Evolutionary conservation across 2,888 invertebrate species (phyloP), one percentile per base, ranked within the genome.

Genomic region (Acrocera orbiculus): DNA sequence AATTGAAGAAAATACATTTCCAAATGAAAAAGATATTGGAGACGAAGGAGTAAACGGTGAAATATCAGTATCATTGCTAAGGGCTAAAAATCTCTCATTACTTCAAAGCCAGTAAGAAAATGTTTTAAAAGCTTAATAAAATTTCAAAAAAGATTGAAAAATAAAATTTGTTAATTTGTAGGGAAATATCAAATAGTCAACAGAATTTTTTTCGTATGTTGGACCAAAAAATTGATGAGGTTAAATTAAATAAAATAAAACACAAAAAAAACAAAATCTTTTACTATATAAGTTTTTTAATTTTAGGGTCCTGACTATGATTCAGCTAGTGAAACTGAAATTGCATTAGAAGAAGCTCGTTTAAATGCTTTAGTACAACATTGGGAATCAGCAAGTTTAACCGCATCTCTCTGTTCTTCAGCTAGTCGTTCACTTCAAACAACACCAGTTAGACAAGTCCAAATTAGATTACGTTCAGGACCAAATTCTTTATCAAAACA

Each of bases 131-230:
- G n/a, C n/a, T n/a, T n/a, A n/a, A n/a, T n/a, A n/a, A n/a, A n/a
- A n/a, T n/a, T n/a, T n/a, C n/a, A n/a, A n/a, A n/a, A n/a, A n/a
- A n/a, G n/a, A n/a, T n/a, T n/a, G n/a, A n/a, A n/a, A n/a, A n/a
- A n/a, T 30, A 27, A 33, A 16, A 10, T 32, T 15, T 35, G 19
- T 24, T 17, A 25, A 32, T 44, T 73, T 73, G 32, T 71, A 86
- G 86, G 57, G 83, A 85, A 67, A 73, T 83, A 56, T 86, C 86
- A 40, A 72, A 74, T 42, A 89, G 89, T 56, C 89, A 89, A 62
- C 72, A 82, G 53, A 85, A 89, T 55, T 90, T 90, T 65, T 90
- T 90, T 66, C 80, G 75, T 58, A 83, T 86, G 82, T 67, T 89
- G 47, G 89, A 89, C 56, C 83, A 85, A 49, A 87, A 85, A 66